These are phyloP conservation scores for Dryas iulia DNA, from an alignment of 1,140 invertebrate species.

Conservation along the genomic window DNA sequence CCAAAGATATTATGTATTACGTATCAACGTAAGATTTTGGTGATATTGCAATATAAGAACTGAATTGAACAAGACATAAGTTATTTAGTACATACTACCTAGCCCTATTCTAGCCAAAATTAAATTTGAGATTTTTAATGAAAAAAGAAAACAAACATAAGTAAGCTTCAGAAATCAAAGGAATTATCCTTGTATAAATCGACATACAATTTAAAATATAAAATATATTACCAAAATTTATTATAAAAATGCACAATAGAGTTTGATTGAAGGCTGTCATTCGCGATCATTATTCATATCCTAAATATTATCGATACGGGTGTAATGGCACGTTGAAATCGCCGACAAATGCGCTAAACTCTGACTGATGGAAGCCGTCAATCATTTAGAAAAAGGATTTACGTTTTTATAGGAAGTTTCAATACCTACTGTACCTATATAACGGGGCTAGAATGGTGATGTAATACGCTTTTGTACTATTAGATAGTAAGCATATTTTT, in stretches of 20 bases:
- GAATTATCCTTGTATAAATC: too few species aligned
- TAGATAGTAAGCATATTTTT: too few species aligned
- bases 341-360: constrained; percentile 6
- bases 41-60: too few species aligned
- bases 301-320: constrained; percentile 2
- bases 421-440: neutral
- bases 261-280: constrained; percentile 5
- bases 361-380: constrained; percentile 17
- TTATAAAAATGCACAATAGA: neutral
- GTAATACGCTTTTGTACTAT: neutral
- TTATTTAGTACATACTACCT: too few species aligned
- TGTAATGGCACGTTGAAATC: constrained; percentile 15
- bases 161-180: neutral
- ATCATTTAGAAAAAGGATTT: constrained; percentile 15
- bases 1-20: too few species aligned
- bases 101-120: too few species aligned
- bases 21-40: too few species aligned
- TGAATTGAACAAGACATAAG: too few species aligned
- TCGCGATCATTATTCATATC: constrained; percentile 5
- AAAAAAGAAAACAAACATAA: neutral
- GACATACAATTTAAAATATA: neutral
- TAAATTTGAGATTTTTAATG: neutral
- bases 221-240: neutral
- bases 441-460: neutral
- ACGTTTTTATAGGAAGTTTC: neutral